A percentile compares a stretch with the other conserved stretches of the same genome.
Conservation (phyloP, 2,888 invertebrate species). For the Rhamnusium bicolor region DNA sequence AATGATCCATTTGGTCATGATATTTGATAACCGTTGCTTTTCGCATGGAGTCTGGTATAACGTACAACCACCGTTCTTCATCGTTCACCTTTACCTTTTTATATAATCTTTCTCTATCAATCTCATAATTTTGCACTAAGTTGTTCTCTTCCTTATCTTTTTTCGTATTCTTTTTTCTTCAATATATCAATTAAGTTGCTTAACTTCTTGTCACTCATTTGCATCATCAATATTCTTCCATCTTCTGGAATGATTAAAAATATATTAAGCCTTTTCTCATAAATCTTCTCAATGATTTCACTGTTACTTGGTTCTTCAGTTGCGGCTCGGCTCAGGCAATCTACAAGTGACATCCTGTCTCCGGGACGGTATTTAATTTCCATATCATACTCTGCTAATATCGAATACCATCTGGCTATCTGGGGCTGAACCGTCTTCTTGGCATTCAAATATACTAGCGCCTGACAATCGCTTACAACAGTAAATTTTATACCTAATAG, state of each 20-base stretch:
- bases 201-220: conserved; percentile 38
- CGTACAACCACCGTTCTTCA: conserved; percentile 39
- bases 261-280: conserved; percentile 32
- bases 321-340: conserved; percentile 53
- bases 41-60: conserved; percentile 45
- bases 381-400: conserved; percentile 51
- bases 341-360: conserved; percentile 50
- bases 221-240: conserved; percentile 37
- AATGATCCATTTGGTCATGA: conserved; percentile 46
- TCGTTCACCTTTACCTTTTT: conserved; percentile 29
- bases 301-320: conserved; percentile 20
- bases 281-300: conserved; percentile 30
- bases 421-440: conserved; percentile 54
- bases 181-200: conserved; percentile 35
- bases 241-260: conserved; percentile 28
- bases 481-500: conserved; percentile 38
- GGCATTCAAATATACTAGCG: conserved; percentile 50
- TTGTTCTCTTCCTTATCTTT: conserved; percentile 35
- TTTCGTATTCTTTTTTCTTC: conserved; percentile 18
- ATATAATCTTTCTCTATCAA: conserved; percentile 31
- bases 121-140: conserved; percentile 37
- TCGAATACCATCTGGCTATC: conserved; percentile 50
- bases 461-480: conserved; percentile 56
- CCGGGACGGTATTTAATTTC: conserved; percentile 52
- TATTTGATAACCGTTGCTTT: conserved; percentile 42